Evolutionary conservation across 92 coral and sea anemone genomes (phyloP).

Genomic region (Paramuricea clavata): DNA sequence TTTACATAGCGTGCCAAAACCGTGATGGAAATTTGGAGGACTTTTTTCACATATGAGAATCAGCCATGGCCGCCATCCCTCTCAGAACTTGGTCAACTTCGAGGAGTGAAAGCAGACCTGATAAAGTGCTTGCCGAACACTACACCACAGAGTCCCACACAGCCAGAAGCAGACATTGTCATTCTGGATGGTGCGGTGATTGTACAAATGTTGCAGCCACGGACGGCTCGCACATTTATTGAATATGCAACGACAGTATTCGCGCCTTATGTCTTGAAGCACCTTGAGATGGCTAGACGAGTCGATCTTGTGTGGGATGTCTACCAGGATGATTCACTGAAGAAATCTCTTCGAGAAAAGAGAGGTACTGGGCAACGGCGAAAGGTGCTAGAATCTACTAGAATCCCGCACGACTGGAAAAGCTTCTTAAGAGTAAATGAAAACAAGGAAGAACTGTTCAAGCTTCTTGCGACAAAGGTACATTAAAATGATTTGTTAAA

Average conservation of each 20-base stretch:
- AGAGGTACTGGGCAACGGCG: constrained; percentile 76
- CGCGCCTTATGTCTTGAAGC: constrained; percentile 60
- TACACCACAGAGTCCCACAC: not conserved
- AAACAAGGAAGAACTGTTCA: constrained; percentile 46
- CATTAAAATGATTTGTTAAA: not conserved
- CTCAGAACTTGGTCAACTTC: constrained; percentile 55
- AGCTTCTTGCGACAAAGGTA: not conserved
- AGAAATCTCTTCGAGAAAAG: constrained; percentile 72
- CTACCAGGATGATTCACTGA: constrained; percentile 68
- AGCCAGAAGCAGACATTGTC: constrained; percentile 25
- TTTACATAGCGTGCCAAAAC: constrained; percentile 71
- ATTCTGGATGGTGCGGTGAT: constrained; percentile 73
- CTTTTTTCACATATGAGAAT: constrained; percentile 70
- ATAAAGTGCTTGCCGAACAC: constrained; percentile 50
- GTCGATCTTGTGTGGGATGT: constrained; percentile 75
- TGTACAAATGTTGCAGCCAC: constrained; percentile 53
- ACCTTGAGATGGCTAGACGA: constrained; percentile 65
- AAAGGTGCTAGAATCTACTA: constrained; percentile 63
- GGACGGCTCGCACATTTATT: constrained; percentile 69
- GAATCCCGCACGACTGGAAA: constrained; percentile 73
- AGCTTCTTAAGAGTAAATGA: constrained; percentile 69
- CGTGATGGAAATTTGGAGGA: constrained; percentile 64
- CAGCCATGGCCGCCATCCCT: constrained; percentile 73
- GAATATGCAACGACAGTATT: constrained; percentile 71
- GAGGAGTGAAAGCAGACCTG: constrained; percentile 67